Evolutionary conservation across 2,797 vertebrate genomes (phyloP).

Genomic region (Australoheros facetus): DNA sequence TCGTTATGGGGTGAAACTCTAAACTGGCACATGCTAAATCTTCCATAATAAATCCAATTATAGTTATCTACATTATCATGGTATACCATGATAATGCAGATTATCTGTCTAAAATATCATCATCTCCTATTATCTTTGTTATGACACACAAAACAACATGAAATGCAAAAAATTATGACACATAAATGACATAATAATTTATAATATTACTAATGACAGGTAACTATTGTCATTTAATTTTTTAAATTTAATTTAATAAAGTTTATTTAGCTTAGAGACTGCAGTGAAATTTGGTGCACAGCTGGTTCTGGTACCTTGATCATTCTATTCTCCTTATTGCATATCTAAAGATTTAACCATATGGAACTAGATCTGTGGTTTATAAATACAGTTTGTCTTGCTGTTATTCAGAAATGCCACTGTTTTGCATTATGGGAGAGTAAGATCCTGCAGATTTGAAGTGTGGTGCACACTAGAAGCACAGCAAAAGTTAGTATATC

Average conservation of each 20-base stretch:
- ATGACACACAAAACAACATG: fast-evolving
- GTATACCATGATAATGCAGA: too few species aligned
- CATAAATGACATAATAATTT: neutral
- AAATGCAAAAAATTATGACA: neutral
- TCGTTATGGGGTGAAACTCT: too few species aligned
- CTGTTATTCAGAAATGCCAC: neutral
- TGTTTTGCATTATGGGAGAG: neutral
- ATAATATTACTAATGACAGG: neutral
- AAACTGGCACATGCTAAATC: too few species aligned
- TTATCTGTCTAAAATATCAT: neutral
- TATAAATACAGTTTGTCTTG: neutral
- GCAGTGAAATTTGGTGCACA: too few species aligned
- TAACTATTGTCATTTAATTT: neutral
- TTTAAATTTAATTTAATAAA: neutral
- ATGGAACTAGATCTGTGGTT: neutral
- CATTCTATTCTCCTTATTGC: neutral
- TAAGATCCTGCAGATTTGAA: neutral
- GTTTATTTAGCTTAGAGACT: neutral
- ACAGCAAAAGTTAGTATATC: neutral
- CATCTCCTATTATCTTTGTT: neutral
- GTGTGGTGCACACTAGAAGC: neutral
- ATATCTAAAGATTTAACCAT: neutral
- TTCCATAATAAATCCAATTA: too few species aligned
- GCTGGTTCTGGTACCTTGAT: neutral
- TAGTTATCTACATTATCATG: too few species aligned